Evolutionary conservation across 2,797 vertebrate species (phyloP).

Genomic region (Delichon dasypus): DNA sequence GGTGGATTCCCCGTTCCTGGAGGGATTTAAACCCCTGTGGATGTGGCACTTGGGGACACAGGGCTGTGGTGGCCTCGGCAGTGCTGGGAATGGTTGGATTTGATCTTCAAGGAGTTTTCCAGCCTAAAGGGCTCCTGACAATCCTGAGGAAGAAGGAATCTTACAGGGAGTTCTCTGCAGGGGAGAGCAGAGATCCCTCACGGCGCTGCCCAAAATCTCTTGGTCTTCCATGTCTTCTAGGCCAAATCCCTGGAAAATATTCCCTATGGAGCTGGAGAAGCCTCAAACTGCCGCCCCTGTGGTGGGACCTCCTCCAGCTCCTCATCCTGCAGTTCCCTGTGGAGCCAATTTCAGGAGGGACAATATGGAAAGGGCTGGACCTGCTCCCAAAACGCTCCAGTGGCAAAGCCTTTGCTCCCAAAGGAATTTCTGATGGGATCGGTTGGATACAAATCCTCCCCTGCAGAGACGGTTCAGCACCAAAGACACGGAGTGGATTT

Average conservation of each 20-base stretch:
- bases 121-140: not conserved
- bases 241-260: not conserved
- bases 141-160: not conserved
- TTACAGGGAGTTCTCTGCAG: not conserved
- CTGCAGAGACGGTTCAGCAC: not conserved
- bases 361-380: too few relatives aligned
- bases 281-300: too few relatives aligned
- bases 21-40: not conserved
- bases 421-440: not conserved
- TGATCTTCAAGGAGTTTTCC: not conserved
- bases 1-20: not conserved
- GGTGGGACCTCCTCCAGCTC: not conserved
- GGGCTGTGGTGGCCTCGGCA: not conserved
- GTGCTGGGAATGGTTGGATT: not conserved
- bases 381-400: not conserved
- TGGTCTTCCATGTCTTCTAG: not conserved
- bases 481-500: too few relatives aligned
- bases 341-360: fast-evolving
- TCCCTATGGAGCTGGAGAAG: not conserved
- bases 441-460: not conserved
- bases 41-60: not conserved
- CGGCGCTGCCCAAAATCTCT: not conserved
- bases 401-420: not conserved
- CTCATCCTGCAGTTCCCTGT: not conserved
- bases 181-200: not conserved